phyloP scores from a whole-genome alignment of 2,797 vertebrate genomes.

The Parauchenoglanis ngamensis region DNA sequence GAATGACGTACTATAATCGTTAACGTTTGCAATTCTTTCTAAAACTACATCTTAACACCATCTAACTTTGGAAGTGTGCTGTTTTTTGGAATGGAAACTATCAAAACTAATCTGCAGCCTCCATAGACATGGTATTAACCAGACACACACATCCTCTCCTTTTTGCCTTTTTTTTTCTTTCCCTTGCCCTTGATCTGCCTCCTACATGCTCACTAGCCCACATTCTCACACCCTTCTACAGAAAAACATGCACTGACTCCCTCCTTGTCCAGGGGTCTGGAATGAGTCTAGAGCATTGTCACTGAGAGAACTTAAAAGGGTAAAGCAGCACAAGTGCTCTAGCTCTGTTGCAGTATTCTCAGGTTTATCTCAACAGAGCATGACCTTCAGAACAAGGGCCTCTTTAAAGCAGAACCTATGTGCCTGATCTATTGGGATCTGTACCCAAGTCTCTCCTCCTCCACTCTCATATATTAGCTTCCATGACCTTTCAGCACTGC shows the following conservation, averaged over 20 bases:
- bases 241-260: conserved; percentile 11
- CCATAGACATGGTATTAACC: conserved; percentile 5
- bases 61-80: not conserved
- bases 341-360: conserved; percentile 6
- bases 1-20: not conserved
- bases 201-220: not conserved
- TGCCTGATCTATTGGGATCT: conserved; percentile 3
- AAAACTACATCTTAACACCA: not conserved
- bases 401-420: conserved; percentile 12
- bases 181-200: conserved; percentile 19
- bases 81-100: conserved; percentile 17
- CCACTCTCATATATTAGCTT: not conserved
- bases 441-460: conserved; percentile 3
- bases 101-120: conserved; percentile 8
- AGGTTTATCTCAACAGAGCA: conserved; percentile 23
- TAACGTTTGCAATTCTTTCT: not conserved
- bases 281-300: conserved; percentile 16
- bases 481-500: conserved; percentile 31
- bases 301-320: conserved; percentile 5
- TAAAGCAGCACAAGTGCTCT: not conserved
- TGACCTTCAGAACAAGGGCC: conserved; percentile 25
- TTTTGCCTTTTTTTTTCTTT: not conserved
- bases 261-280: conserved; percentile 20
- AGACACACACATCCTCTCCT: conserved; percentile 20
- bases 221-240: conserved; percentile 29